Conservation (phyloP, 2,797 vertebrate species). For the Crypturellus tataupa region DNA sequence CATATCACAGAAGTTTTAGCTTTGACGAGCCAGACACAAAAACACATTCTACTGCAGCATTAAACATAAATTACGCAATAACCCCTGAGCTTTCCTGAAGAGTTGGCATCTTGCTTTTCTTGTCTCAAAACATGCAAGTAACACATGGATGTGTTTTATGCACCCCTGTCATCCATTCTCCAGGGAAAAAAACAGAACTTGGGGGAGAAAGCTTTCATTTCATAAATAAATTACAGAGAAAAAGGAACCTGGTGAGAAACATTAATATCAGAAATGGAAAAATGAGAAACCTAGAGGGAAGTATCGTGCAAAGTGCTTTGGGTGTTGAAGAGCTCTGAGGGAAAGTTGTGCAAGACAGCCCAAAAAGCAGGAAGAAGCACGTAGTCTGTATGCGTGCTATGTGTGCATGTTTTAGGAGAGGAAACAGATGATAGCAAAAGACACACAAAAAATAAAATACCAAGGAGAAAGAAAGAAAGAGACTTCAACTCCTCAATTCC, state of each 20-base stretch:
- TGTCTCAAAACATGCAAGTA: slow-evolving; percentile 67
- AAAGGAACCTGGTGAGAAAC: slow-evolving; percentile 23
- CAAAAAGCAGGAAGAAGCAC: slow-evolving; percentile 44
- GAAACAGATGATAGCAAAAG: slow-evolving; percentile 21
- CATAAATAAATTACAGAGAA: background rate
- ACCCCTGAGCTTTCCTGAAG: slow-evolving; percentile 39
- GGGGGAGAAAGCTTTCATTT: background rate
- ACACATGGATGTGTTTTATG: slow-evolving; percentile 29
- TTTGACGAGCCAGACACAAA: slow-evolving; percentile 63
- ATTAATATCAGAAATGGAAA: background rate
- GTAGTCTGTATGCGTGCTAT: background rate
- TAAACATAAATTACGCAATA: slow-evolving; percentile 63
- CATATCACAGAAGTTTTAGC: slow-evolving; percentile 37
- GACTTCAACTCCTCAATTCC: background rate
- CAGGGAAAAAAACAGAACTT: background rate
- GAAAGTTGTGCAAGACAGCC: slow-evolving; percentile 40
- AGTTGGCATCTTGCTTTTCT: slow-evolving; percentile 72
- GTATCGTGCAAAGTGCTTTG: background rate
- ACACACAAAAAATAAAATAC: background rate
- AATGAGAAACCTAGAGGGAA: slow-evolving; percentile 37
- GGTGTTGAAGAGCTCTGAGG: background rate
- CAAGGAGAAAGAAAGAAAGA: background rate
- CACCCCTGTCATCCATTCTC: background rate
- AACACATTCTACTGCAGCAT: slow-evolving; percentile 38
- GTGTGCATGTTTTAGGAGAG: background rate